Conservation (phyloP, 2,888 invertebrate genomes). For the Catotricha subobsoleta region DNA sequence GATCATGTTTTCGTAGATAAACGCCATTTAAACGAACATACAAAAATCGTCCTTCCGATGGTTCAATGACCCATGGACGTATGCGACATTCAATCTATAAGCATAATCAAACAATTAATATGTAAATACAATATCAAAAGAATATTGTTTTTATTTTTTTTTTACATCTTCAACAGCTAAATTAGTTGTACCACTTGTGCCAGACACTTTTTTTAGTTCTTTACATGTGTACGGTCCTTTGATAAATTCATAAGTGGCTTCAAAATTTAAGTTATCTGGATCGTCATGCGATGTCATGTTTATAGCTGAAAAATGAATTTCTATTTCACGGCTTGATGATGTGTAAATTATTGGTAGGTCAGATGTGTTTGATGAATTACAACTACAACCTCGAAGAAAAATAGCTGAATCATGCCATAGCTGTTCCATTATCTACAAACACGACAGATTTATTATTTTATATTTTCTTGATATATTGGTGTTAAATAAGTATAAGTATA, state of each 20-base stretch:
- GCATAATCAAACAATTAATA: slow-evolving; percentile 10
- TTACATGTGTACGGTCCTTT: slow-evolving; percentile 50
- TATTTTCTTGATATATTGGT: no score
- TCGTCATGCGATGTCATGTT: slow-evolving; percentile 76
- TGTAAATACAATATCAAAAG: slow-evolving; percentile 1
- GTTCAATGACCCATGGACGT: slow-evolving; percentile 65
- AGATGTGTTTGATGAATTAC: slow-evolving; percentile 35
- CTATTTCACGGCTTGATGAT: slow-evolving; percentile 57
- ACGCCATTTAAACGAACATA: slow-evolving; percentile 61
- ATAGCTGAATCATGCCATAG: slow-evolving; percentile 55
- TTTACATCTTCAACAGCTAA: slow-evolving; percentile 34
- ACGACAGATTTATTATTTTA: not conserved
- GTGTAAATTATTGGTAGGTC: slow-evolving; percentile 54
- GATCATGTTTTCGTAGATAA: slow-evolving; percentile 30
- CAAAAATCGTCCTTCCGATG: slow-evolving; percentile 50
- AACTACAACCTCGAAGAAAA: slow-evolving; percentile 61
- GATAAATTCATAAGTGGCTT: slow-evolving; percentile 67
- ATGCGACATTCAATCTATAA: slow-evolving; percentile 60
- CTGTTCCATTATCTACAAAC: slow-evolving; percentile 42
- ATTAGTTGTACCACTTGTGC: slow-evolving; percentile 58
- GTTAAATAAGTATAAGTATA: not conserved
- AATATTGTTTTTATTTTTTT: slow-evolving; percentile 5
- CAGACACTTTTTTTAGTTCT: slow-evolving; percentile 48
- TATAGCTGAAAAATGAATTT: slow-evolving; percentile 61
- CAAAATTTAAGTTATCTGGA: slow-evolving; percentile 67